Evolutionary conservation across 2,113 vertebrate species (phyloP).

Genomic region (Nothobranchius furzeri): DNA sequence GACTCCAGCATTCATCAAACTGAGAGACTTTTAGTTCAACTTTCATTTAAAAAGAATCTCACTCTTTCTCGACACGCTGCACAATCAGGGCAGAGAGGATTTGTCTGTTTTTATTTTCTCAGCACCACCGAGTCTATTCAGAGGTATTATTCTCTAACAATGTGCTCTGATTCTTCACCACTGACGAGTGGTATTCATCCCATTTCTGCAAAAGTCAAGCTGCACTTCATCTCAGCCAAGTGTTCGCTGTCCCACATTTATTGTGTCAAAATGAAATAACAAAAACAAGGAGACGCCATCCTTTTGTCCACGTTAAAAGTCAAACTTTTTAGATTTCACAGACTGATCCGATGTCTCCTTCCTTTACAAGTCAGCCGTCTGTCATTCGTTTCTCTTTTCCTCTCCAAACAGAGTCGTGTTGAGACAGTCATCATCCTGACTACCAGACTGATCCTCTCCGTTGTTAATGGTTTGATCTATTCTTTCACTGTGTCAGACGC

Average conservation of each 20-base stretch:
- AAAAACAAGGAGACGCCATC: not conserved
- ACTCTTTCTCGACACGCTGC: no score
- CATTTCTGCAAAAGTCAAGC: slow-evolving; percentile 41
- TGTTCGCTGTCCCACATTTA: slow-evolving; percentile 12
- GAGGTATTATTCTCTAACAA: slow-evolving; percentile 5
- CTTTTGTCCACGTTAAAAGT: slow-evolving; percentile 8
- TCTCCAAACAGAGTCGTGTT: slow-evolving; percentile 25
- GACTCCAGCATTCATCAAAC: no score
- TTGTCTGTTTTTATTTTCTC: not conserved
- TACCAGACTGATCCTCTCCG: slow-evolving; percentile 21
- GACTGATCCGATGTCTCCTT: slow-evolving; percentile 5
- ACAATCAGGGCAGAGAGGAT: no score
- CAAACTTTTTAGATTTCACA: not conserved
- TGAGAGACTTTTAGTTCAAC: no score
- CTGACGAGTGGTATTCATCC: slow-evolving; percentile 26
- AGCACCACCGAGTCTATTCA: not conserved
- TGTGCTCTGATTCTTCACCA: not conserved
- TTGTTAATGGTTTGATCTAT: slow-evolving; percentile 31
- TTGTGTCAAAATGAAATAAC: slow-evolving; percentile 9
- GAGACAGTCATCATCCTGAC: slow-evolving; percentile 31
- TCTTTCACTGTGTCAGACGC: slow-evolving; percentile 26
- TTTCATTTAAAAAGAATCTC: no score
- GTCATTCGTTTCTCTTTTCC: slow-evolving; percentile 22
- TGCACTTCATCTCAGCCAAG: slow-evolving; percentile 14
- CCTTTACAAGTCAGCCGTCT: not conserved